A percentile compares a stretch with the other conserved stretches of the same genome.
Conservation (phyloP, 1,140 invertebrate genomes). For the Metaphire vulgaris region DNA sequence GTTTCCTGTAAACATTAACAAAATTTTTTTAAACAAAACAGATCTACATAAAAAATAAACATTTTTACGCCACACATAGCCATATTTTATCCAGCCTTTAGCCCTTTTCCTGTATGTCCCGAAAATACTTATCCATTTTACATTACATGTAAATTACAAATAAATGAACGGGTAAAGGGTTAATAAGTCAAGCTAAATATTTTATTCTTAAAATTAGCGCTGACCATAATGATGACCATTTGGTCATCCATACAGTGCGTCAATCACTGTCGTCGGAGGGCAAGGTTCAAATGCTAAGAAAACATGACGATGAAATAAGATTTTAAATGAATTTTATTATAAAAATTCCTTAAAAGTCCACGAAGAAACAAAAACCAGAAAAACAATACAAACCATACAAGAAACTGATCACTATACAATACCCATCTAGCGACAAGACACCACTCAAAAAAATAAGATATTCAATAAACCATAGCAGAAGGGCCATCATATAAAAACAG, state of each 20-base stretch:
- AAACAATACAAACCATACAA: too few species aligned
- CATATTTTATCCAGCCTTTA: too few species aligned
- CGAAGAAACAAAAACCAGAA: too few species aligned
- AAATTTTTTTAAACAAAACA: background rate
- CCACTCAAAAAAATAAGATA: too few species aligned
- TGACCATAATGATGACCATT: background rate
- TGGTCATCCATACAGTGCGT: too few species aligned
- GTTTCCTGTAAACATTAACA: constrained; percentile 67
- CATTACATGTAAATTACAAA: background rate
- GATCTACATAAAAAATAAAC: background rate
- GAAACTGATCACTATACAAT: too few species aligned
- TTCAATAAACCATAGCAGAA: too few species aligned
- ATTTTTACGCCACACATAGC: too few species aligned
- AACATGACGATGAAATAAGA: background rate
- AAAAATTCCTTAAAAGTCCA: too few species aligned
- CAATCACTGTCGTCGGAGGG: background rate
- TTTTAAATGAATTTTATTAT: background rate
- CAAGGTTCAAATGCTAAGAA: background rate
- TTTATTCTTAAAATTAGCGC: background rate
- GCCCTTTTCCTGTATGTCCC: background rate
- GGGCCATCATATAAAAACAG: too few species aligned
- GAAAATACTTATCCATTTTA: background rate
- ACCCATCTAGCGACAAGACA: too few species aligned
- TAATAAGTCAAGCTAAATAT: background rate
- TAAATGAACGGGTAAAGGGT: too few species aligned